Conservation (phyloP, 2,113 vertebrate genomes). For the Bufo bufo region DNA sequence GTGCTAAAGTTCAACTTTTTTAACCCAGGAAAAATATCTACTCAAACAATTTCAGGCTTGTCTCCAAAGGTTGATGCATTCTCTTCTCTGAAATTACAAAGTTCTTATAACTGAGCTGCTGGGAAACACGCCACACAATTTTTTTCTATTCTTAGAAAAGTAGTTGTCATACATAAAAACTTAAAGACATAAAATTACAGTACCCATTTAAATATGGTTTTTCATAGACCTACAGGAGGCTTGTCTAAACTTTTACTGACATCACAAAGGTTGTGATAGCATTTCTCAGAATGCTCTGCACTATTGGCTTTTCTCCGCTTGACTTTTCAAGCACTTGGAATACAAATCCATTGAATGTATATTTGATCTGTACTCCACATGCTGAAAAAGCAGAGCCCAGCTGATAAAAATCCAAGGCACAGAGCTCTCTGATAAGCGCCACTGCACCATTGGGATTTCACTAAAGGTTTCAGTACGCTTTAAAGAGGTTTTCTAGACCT, state of each 20-base stretch:
- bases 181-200: no score
- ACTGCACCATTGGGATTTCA: no score
- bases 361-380: no score
- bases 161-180: background rate
- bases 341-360: no score
- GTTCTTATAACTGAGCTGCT: background rate
- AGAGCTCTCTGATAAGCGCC: no score
- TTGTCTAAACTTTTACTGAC: background rate
- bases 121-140: background rate
- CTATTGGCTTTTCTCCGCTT: background rate
- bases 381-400: no score
- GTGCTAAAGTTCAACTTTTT: slow-evolving; percentile 26
- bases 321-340: no score
- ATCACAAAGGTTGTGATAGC: no score
- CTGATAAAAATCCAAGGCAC: no score
- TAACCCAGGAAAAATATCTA: background rate
- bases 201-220: background rate
- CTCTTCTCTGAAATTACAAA: background rate
- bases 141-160: background rate
- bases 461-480: no score
- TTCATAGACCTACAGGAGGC: background rate
- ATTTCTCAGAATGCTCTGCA: no score
- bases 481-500: no score
- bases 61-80: background rate
- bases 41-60: slow-evolving; percentile 22